Percentiles rank a stretch among this genome's conserved stretches.
Evolutionary conservation across 2,797 vertebrate species (phyloP).

Genomic region (Phylloscopus collybita): DNA sequence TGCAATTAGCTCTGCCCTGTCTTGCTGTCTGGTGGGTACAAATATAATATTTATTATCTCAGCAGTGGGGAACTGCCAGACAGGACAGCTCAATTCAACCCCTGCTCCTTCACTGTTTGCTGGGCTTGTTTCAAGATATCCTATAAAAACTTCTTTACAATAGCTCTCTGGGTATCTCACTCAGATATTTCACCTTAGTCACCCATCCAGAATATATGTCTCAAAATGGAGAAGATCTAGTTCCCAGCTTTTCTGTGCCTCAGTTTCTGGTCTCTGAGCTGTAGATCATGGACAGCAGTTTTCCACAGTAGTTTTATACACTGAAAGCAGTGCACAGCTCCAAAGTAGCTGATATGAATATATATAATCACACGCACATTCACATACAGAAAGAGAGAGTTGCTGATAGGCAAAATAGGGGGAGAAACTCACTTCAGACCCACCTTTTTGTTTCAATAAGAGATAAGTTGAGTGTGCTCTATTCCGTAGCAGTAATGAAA

Average conservation of each 20-base stretch:
- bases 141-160: background rate
- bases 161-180: background rate
- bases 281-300: background rate
- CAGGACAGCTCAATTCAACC: background rate
- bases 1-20: background rate
- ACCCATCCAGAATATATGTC: background rate
- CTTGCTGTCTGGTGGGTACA: background rate
- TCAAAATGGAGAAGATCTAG: background rate
- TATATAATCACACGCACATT: background rate
- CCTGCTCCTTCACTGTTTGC: background rate
- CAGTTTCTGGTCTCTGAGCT: background rate
- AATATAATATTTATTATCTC: background rate
- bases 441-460: background rate
- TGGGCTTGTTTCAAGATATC: background rate
- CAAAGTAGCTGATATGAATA: background rate
- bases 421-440: background rate
- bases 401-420: background rate
- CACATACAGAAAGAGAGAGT: background rate
- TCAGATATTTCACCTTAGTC: background rate
- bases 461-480: background rate
- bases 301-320: background rate
- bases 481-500: background rate
- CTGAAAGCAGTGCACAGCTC: background rate
- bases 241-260: background rate
- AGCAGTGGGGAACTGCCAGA: background rate